These are phyloP conservation scores for Hemithea aestivaria DNA, from an alignment of 2,888 invertebrate genomes.

Conservation along the genomic window DNA sequence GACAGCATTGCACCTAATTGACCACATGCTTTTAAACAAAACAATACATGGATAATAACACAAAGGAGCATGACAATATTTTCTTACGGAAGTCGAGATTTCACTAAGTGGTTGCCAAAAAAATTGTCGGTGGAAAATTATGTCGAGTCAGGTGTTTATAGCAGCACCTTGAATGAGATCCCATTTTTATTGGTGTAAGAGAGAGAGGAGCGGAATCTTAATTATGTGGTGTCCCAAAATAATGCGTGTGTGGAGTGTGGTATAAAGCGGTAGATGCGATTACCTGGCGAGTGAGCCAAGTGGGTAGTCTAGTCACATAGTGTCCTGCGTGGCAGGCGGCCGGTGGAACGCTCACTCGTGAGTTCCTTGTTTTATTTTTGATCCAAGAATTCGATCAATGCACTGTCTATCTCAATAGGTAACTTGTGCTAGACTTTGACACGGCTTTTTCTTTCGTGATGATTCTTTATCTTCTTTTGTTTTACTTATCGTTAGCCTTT, in stretches of 20 bases:
- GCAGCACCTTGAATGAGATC: conserved; percentile 27
- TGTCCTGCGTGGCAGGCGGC: conserved; percentile 47
- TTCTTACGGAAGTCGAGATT: too few species aligned
- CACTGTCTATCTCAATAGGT: not conserved
- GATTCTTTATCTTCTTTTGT: too few species aligned
- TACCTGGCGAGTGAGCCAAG: conserved; percentile 60
- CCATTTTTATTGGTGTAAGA: conserved; percentile 31
- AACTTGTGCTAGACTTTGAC: too few species aligned
- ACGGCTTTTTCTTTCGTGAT: too few species aligned
- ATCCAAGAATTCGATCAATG: conserved; percentile 13
- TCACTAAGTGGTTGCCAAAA: conserved; percentile 12
- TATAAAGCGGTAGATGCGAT: conserved; percentile 55
- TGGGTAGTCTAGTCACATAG: conserved; percentile 48
- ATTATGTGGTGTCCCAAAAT: conserved; percentile 61
- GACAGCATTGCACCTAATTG: too few species aligned
- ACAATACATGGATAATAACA: too few species aligned
- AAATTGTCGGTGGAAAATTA: conserved; percentile 3
- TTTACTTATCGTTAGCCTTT: too few species aligned
- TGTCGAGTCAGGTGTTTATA: conserved; percentile 24
- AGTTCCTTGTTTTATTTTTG: conserved; percentile 40
- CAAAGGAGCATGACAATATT: too few species aligned
- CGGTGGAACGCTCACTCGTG: conserved; percentile 45
- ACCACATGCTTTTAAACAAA: too few species aligned
- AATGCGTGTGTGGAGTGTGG: conserved; percentile 47
- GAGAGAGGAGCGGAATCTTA: conserved; percentile 44